Evolutionary conservation across 2,797 vertebrate species (phyloP).

Genomic region (Antennarius maculatus): DNA sequence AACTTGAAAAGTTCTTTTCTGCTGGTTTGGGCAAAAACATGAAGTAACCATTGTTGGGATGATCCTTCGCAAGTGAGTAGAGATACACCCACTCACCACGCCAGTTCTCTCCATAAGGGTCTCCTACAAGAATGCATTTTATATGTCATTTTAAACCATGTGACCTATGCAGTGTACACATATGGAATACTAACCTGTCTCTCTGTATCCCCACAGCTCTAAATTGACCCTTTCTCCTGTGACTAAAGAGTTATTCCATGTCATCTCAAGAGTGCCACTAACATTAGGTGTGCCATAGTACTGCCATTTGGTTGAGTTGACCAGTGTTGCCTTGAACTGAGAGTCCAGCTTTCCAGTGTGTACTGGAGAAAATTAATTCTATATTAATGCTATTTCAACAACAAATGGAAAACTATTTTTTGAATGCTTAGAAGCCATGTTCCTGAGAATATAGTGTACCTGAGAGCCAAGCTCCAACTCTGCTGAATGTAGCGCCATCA

Average conservation of each 20-base stretch:
- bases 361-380: conserved; percentile 71
- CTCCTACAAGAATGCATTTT: conserved; percentile 47
- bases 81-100: conserved; percentile 86
- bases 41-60: conserved; percentile 83
- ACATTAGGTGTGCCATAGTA: conserved; percentile 87
- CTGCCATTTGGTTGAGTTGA: conserved; percentile 91
- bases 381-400: not conserved
- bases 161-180: not conserved
- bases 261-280: conserved; percentile 80
- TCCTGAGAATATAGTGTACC: conserved; percentile 70
- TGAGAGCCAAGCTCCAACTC: conserved; percentile 87
- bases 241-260: conserved; percentile 81
- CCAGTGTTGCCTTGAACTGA: conserved; percentile 80
- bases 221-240: conserved; percentile 74
- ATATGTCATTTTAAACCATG: not conserved
- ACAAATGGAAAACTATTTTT: not conserved
- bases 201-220: conserved; percentile 93
- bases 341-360: conserved; percentile 86
- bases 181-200: conserved; percentile 60
- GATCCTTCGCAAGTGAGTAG: conserved; percentile 81
- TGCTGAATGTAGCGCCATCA: conserved; percentile 77
- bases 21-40: conserved; percentile 84
- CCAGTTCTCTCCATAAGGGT: conserved; percentile 63
- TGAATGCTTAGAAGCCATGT: not conserved
- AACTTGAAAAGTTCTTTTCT: conserved; percentile 63